Evolutionary conservation across 1,140 invertebrate genomes (phyloP).

Genomic region (Ceratosolen solmsi): DNA sequence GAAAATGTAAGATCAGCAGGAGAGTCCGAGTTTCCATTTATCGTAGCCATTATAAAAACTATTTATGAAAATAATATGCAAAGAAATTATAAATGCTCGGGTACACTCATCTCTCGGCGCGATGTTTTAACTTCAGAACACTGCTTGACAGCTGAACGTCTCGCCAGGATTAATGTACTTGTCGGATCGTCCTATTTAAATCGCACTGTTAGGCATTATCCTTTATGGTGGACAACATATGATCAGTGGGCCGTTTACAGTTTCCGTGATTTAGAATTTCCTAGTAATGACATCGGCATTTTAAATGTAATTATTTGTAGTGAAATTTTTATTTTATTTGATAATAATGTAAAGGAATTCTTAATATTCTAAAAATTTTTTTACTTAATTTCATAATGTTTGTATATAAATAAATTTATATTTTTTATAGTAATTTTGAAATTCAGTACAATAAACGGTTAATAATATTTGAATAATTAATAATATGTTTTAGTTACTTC

Average conservation of each 20-base stretch:
- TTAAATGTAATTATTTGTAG: neutral
- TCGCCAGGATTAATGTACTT: neutral
- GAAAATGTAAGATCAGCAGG: neutral
- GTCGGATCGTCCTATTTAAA: neutral
- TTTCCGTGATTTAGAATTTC: neutral
- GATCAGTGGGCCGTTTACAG: neutral
- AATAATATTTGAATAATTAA: neutral
- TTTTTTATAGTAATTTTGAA: too few species aligned
- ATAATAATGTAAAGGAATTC: neutral
- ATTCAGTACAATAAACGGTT: neutral
- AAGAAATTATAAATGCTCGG: neutral
- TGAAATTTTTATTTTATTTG: neutral
- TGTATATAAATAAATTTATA: neutral
- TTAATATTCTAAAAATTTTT: neutral
- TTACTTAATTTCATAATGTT: neutral
- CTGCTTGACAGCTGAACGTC: neutral
- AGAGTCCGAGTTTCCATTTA: neutral
- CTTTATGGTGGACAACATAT: neutral
- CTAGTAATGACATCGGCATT: neutral
- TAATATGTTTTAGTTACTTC: neutral
- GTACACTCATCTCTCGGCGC: neutral
- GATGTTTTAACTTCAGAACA: slow-evolving; percentile 2
- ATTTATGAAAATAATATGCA: neutral
- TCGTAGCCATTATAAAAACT: neutral
- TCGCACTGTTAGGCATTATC: neutral